Percentiles rank a stretch among this genome's conserved stretches.
Evolutionary conservation across 2,888 invertebrate species (phyloP).

Genomic region (Troglohyphantes excavatus): DNA sequence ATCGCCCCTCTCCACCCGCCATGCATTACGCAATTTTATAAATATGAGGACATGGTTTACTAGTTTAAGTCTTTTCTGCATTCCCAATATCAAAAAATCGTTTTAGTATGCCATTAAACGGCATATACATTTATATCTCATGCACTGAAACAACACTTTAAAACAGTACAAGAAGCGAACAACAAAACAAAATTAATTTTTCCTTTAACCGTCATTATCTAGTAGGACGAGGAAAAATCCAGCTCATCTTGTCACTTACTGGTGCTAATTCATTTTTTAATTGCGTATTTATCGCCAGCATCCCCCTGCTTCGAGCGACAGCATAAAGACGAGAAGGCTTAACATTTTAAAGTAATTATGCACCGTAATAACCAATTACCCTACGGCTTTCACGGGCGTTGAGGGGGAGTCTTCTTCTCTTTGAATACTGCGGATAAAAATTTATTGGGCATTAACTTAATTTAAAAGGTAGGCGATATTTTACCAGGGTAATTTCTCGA

Average conservation of each 20-base stretch:
- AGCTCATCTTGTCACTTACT: background rate
- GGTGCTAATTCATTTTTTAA: conserved; percentile 16
- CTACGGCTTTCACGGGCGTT: background rate
- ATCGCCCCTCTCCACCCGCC: no score
- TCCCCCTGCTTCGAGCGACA: background rate
- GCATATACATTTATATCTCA: no score
- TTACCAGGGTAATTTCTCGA: background rate
- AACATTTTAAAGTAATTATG: conserved; percentile 33
- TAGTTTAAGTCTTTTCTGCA: no score
- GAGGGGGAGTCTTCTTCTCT: background rate
- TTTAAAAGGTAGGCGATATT: background rate
- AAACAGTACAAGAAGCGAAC: no score
- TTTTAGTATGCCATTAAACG: no score
- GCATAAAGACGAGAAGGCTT: conserved; percentile 22
- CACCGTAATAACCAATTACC: conserved; percentile 20
- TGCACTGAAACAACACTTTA: no score
- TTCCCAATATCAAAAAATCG: no score
- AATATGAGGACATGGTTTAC: no score
- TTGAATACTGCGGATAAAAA: background rate
- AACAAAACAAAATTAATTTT: background rate
- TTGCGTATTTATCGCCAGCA: conserved; percentile 50
- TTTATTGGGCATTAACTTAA: conserved; percentile 22
- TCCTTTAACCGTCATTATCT: background rate
- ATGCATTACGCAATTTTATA: no score
- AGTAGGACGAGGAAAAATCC: background rate